Evolutionary conservation across 2,797 vertebrate species (phyloP), one percentile per base, ranked within the genome.

Genomic region (Linurgus olivaceus): DNA sequence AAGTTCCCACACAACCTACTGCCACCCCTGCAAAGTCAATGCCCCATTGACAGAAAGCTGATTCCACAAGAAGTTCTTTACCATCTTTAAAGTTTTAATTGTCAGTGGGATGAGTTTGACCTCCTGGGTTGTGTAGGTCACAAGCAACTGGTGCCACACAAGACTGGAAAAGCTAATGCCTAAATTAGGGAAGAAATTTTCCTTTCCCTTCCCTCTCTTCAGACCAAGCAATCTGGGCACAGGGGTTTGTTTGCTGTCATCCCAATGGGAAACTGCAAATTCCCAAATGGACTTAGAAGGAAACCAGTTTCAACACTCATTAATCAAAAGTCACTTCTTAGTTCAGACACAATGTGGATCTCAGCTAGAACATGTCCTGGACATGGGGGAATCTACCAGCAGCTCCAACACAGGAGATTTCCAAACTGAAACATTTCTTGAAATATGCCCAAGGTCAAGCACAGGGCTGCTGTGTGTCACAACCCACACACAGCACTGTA

Each of bases 121-220:
- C 37, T 91, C 50, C 50, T 12, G 54, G 20, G 25, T 5, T 88
- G 18, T 33, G 19, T 16, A 72, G 83, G 67, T 50, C 55, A 51
- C 20, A 48, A 75, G 20, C 23, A 75, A n/a, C 9, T 17, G 24
- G 19, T 83, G 59, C 42, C 45, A 80, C 42, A 54, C 17, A 16
- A 70, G 67, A 55, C 47, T 73, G 40, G 51, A 67, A 86, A 86
- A 92, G 38, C 17, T 61, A 79, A 91, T 82, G 86, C 37, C 92
- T 87, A 91, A 94, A 94, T 91, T 86, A 91, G 89, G 87, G 45
- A 89, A 93, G 68, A 89, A 80, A 28, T 77, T 44, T 71, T 71
- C 52, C 54, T 47, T 45, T 61, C 61, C 58, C 47, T 50, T 94
- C 81, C 78, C 45, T 47, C 54, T 86, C 74, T 65, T 65, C 78